A percentile compares a stretch with the other conserved stretches of the same genome.
Evolutionary conservation across 2,113 vertebrate genomes (phyloP).

Genomic region (Stigmatopora nigra): DNA sequence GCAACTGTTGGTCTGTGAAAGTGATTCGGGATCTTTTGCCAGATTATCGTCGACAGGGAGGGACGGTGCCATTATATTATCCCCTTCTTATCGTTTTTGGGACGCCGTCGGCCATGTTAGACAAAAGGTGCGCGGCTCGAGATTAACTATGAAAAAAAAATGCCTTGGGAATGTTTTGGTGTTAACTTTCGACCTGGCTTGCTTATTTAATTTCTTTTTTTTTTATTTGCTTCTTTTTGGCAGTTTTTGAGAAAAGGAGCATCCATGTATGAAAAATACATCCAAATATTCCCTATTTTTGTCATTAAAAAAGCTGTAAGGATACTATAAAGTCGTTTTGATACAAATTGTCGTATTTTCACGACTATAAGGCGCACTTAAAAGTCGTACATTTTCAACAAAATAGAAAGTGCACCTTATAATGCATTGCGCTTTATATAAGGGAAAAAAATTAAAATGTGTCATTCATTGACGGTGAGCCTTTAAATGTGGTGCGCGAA

Average conservation of each 20-base stretch:
- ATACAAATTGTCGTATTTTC: too few relatives aligned
- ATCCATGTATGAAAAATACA: neutral
- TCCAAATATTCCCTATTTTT: too few relatives aligned
- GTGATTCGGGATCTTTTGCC: conserved; percentile 16
- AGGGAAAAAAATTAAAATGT: too few relatives aligned
- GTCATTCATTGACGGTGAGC: too few relatives aligned
- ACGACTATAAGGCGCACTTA: too few relatives aligned
- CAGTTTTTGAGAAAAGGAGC: conserved; percentile 58
- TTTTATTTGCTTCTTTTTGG: conserved; percentile 19
- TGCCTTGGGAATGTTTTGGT: conserved; percentile 31
- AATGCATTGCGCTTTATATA: too few relatives aligned
- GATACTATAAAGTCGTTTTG: too few relatives aligned
- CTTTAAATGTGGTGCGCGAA: too few relatives aligned
- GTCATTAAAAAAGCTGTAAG: too few relatives aligned
- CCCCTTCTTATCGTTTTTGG: conserved; percentile 46
- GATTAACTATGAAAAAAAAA: conserved; percentile 16
- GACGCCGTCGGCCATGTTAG: conserved; percentile 34
- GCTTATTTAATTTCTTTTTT: conserved; percentile 37
- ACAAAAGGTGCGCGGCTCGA: conserved; percentile 31
- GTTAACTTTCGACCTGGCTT: conserved; percentile 39
- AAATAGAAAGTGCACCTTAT: too few relatives aligned
- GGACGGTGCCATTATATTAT: conserved; percentile 42
- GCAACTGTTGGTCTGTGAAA: conserved; percentile 2
- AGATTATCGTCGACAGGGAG: conserved; percentile 39
- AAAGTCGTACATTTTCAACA: too few relatives aligned